Percentiles rank a stretch among this genome's conserved stretches.
These are phyloP conservation scores for Megaceryle alcyon DNA, from an alignment of 2,797 vertebrate species.

Conservation along the genomic window DNA sequence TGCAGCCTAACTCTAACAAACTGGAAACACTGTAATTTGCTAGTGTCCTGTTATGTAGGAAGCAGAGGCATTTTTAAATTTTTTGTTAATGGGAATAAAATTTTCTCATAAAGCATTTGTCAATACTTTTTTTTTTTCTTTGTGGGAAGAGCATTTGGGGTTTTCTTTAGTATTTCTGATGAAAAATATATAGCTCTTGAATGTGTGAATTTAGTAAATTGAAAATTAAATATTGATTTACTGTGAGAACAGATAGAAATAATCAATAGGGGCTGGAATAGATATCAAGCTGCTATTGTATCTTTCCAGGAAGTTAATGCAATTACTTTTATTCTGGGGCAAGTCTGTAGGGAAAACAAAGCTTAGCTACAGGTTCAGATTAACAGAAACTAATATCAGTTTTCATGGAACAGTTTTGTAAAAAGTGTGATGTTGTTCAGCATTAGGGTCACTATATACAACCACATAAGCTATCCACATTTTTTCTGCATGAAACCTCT, in stretches of 20 bases:
- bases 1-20: neutral
- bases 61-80: neutral
- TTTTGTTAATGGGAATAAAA: neutral
- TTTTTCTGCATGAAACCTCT: neutral
- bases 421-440: neutral
- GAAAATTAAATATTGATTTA: constrained; percentile 43
- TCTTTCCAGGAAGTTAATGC: neutral
- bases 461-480: neutral
- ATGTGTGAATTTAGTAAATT: neutral
- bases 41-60: neutral
- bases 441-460: neutral
- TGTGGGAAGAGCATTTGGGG: neutral
- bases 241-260: neutral
- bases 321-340: neutral
- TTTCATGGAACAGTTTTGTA: neutral
- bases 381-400: neutral
- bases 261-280: neutral
- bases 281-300: neutral
- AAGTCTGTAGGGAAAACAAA: neutral
- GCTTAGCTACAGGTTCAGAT: neutral
- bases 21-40: neutral
- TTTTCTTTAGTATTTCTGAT: neutral
- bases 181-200: neutral
- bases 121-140: neutral
- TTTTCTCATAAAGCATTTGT: neutral